Evolutionary conservation across 2,888 invertebrate genomes (phyloP).

Genomic region (Endomychus coccineus): DNA sequence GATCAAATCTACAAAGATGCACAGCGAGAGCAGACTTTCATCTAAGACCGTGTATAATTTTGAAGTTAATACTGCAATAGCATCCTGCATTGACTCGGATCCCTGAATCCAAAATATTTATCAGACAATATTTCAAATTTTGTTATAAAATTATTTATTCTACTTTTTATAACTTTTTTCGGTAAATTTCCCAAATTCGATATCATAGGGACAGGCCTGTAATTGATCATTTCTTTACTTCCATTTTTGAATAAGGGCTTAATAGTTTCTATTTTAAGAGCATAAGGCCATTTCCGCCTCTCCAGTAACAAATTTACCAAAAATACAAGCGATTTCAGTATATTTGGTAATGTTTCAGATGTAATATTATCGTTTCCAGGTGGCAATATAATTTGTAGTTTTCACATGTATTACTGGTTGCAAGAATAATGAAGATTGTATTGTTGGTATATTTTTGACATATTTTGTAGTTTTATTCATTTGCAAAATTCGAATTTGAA

Average conservation of each 20-base stretch:
- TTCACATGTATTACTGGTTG: too few species aligned
- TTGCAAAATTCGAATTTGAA: too few species aligned
- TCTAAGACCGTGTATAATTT: slow-evolving; percentile 4
- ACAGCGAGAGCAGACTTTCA: neutral
- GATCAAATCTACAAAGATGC: slow-evolving; percentile 6
- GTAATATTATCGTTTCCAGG: too few species aligned
- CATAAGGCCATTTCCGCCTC: too few species aligned
- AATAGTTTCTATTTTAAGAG: slow-evolving; percentile 4
- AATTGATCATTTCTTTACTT: neutral
- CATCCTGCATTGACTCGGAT: slow-evolving; percentile 6
- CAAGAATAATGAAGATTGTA: too few species aligned
- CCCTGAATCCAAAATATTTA: slow-evolving; percentile 1
- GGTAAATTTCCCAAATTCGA: slow-evolving; percentile 3
- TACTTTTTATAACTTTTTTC: slow-evolving; percentile 2
- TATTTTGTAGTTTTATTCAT: too few species aligned
- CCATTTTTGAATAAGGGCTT: slow-evolving; percentile 5
- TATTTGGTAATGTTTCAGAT: too few species aligned
- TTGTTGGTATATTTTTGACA: too few species aligned
- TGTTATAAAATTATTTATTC: neutral
- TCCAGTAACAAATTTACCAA: too few species aligned
- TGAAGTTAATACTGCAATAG: neutral
- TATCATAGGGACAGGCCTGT: slow-evolving; percentile 3
- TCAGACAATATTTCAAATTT: slow-evolving; percentile 2
- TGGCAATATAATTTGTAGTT: too few species aligned
- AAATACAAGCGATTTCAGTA: too few species aligned